A percentile compares a stretch with the other conserved stretches of the same genome.
Conservation (phyloP, 2,113 vertebrate genomes). For the Microtus pennsylvanicus region DNA sequence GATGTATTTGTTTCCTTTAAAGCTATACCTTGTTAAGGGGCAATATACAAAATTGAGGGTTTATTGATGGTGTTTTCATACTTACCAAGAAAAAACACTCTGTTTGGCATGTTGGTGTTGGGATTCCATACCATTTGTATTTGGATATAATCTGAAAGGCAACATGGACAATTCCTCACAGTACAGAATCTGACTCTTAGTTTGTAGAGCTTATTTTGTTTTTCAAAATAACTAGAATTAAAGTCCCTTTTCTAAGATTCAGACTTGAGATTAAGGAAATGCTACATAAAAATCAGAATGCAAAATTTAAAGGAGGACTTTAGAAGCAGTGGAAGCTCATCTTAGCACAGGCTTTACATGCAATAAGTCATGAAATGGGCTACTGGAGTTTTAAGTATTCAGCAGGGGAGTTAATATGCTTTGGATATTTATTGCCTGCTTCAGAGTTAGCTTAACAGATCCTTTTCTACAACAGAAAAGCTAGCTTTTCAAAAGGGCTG, state of each 20-base stretch:
- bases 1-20: neutral
- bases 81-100: neutral
- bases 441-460: neutral
- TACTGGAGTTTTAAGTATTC: neutral
- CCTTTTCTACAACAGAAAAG: neutral
- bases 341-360: neutral
- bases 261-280: constrained; percentile 42
- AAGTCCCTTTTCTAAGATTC: neutral
- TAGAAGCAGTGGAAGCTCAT: neutral
- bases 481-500: neutral
- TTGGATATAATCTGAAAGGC: neutral
- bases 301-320: neutral
- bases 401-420: neutral
- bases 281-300: neutral
- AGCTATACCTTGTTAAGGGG: neutral
- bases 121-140: neutral
- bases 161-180: neutral
- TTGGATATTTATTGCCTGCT: neutral
- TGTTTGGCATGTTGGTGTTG: neutral
- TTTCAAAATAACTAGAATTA: neutral
- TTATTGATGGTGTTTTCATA: constrained; percentile 10
- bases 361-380: neutral
- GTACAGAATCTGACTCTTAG: neutral
- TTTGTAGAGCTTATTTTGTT: neutral
- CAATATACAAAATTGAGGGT: neutral